Base-by-base conservation (phyloP, 2,888 invertebrate species). In the Thymelicus sylvestris region DNA sequence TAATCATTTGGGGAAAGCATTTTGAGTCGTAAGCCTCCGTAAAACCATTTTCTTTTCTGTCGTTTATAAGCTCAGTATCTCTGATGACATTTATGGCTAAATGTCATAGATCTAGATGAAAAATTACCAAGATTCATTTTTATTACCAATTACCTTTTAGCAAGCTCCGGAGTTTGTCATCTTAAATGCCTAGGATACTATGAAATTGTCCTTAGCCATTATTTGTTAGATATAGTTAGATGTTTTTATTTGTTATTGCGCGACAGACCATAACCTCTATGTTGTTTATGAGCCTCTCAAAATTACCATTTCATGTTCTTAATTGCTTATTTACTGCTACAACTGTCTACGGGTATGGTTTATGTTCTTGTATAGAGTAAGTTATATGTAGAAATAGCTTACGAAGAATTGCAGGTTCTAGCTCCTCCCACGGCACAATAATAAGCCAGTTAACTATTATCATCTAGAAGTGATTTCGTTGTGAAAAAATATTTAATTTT, bases 301-400 rank as follows among this genome's bases (percentile, higher is more conserved):
- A 66, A 70, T 66, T 66, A 70, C 70, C 65, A 70, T 70, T 60
- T 12, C 44, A 70, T 44, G 70, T 31, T 61, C 70, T 61, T 70
- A 70, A 70, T 70, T 70, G 70, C 70, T 66, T 70, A 70, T 70
- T 70, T 70, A 70, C 70, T 70, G 60, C 60, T 65, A 41, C 41
- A 31, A 52, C 64, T 70, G 65, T 52, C 70, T 61, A 64, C 41
- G 50, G 65, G 60, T 38, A 61, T 70, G 65, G 31, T 52, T 61
- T 70, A 70, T 66, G 70, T 44, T 60, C 12, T 6, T 7, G 19
- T 15, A 52, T 65, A 65, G 70, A 64, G 24, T 38, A 8, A 4
- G 39, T 13, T 39, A 19, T n/a, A 4, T 24, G 2, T 47, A 41
- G 69, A 70, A 50, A 38, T 59, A 61, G 12, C 44, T 15, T 24